These are phyloP conservation scores for Rhynchonycteris naso DNA, from an alignment of 2,797 vertebrate species.

Conservation along the genomic window DNA sequence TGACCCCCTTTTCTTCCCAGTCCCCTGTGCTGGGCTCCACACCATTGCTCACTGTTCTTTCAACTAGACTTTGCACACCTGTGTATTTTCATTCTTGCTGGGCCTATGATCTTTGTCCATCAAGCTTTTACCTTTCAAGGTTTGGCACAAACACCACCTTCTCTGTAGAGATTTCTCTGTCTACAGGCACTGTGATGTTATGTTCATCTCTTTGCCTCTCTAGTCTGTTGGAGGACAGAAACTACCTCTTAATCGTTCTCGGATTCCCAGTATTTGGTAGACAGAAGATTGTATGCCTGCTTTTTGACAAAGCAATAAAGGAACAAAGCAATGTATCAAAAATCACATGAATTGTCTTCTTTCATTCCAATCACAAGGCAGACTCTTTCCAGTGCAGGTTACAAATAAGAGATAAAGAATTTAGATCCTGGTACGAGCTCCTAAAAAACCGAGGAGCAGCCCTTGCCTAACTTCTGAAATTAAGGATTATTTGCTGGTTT, in stretches of 20 bases:
- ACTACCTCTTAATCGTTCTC: background rate
- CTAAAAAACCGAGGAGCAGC: background rate
- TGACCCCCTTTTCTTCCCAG: background rate
- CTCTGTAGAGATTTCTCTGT: background rate
- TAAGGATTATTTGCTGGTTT: background rate
- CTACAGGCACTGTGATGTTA: background rate
- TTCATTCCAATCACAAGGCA: background rate
- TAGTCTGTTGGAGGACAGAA: background rate
- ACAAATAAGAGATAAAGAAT: background rate
- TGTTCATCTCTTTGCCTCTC: background rate
- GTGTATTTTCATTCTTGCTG: background rate
- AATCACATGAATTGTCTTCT: background rate
- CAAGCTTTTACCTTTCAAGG: background rate
- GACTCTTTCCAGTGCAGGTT: background rate
- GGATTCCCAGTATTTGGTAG: background rate
- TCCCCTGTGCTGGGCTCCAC: background rate
- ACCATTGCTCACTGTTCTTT: background rate
- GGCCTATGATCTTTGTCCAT: background rate
- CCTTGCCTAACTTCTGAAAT: background rate
- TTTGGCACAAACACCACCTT: background rate
- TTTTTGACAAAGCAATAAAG: constrained; percentile 9
- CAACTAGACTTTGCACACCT: background rate
- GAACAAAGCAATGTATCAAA: background rate
- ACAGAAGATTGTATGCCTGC: background rate
- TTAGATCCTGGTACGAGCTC: background rate